Evolutionary conservation across 2,797 vertebrate species (phyloP), one percentile per base, ranked within the genome.

Genomic region (Notoglanidium macrostoma): DNA sequence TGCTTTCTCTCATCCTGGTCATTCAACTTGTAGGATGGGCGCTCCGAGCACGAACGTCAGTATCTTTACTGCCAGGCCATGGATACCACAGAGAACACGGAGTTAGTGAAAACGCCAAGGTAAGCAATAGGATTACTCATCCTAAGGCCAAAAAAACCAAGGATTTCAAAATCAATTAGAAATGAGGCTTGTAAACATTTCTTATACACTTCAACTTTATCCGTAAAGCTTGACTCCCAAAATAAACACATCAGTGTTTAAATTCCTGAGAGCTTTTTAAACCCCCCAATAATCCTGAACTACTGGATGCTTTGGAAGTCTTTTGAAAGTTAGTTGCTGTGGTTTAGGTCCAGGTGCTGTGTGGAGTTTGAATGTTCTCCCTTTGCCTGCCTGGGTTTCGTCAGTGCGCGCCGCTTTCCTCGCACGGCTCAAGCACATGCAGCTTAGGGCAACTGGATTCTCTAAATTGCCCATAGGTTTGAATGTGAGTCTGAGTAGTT

Each of bases 51-150:
- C 0, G 98, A 99, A 89, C 96, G 95, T 77, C 98, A 99, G 93
- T 99, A 99, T 93, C 95, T 99, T 90, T 97, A 97, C 92, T 98
- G 98, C 90, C 98, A 99, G 93, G 96, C 96, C 0, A 96, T 94
- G 21, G 94, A 96, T 0, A 91, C 95, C 57, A 93, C 95, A 0
- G 96, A 98, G 90, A 99, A 97, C 93, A 97, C 96, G 0, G 98
- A 99, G 88, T 95, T 99, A 77, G 95, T 98, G 91, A 99, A 99
- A 95, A 97, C 97, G 21, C 97, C 98, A 68, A 97, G 97, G 98
- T 99, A 93, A 94, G 94, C 90, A 17, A 67, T 17, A 4, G 9
- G 3, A 17, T 5, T 8, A 70, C 19, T 70, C 57, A 19, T 19
- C 5, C 21, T 59, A 59, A 19, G 57, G 57, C 55, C 5, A 19